Conservation (phyloP, 2,797 vertebrate genomes). For the Sternarchorhynchus goeldii region DNA sequence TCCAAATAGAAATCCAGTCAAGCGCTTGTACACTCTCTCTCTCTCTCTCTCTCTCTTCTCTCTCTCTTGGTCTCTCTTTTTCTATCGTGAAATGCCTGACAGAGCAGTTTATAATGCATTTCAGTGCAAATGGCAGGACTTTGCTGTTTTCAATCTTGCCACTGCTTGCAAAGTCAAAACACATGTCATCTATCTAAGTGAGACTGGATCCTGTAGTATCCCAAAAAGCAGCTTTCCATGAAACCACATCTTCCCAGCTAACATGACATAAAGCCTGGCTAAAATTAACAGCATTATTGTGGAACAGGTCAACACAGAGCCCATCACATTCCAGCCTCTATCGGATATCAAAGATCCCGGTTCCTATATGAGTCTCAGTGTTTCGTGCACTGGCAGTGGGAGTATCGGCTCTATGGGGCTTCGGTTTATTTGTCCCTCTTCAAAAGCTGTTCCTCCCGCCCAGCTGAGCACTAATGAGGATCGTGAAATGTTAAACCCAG, state of each 20-base stretch:
- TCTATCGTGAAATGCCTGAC: constrained; percentile 29
- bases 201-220: background rate
- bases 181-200: background rate
- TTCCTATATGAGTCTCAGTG: background rate
- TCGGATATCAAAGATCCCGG: constrained; percentile 20
- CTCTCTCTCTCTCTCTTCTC: constrained; percentile 22
- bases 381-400: constrained; percentile 6
- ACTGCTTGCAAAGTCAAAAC: constrained; percentile 1
- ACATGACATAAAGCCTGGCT: constrained; percentile 18
- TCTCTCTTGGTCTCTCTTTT: background rate
- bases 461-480: constrained; percentile 72
- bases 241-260: constrained; percentile 7
- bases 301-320: background rate
- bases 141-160: background rate
- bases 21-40: background rate
- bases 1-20: constrained; percentile 48
- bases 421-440: constrained; percentile 61
- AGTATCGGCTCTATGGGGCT: constrained; percentile 29
- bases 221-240: background rate
- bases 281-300: constrained; percentile 28
- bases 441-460: constrained; percentile 64
- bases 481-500: constrained; percentile 72
- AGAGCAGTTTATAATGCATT: constrained; percentile 34
- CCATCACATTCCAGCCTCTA: constrained; percentile 5
- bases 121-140: constrained; percentile 12